Evolutionary conservation across 2,888 invertebrate genomes (phyloP).

Genomic region (Conomelus anceps): DNA sequence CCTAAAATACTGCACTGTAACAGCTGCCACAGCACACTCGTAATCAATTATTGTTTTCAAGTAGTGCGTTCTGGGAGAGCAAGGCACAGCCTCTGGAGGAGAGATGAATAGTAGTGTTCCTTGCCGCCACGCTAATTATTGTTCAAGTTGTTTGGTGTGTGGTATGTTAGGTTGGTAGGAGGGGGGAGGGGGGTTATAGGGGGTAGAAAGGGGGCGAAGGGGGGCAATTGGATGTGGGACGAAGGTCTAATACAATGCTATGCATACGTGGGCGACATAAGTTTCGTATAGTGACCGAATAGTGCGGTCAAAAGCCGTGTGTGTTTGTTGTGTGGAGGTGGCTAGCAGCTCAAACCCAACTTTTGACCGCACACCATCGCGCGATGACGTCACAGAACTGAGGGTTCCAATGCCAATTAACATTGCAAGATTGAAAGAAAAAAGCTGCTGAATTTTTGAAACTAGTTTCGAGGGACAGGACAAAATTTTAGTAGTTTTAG

Average conservation of each 20-base stretch:
- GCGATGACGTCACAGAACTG: background rate
- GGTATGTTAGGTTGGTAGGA: no score
- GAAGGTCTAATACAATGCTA: background rate
- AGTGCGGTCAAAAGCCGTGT: background rate
- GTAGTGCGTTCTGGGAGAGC: background rate
- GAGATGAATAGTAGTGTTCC: background rate
- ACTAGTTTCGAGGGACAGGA: background rate
- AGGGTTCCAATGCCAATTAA: background rate
- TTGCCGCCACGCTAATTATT: background rate
- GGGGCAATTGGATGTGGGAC: background rate
- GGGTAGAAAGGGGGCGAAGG: no score
- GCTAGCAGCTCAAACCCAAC: background rate
- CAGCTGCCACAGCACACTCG: background rate
- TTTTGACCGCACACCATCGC: background rate
- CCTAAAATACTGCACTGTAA: background rate
- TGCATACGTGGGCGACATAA: background rate
- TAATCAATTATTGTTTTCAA: background rate
- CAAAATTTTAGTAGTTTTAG: no score
- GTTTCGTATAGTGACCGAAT: background rate
- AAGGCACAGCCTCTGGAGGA: background rate
- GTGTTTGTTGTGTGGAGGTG: background rate
- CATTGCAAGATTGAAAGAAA: background rate
- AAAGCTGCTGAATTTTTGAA: background rate
- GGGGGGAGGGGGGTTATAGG: no score
- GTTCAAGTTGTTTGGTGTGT: background rate